phyloP scores from a whole-genome alignment of 2,888 invertebrate species.

The Esperia sulphurella region DNA sequence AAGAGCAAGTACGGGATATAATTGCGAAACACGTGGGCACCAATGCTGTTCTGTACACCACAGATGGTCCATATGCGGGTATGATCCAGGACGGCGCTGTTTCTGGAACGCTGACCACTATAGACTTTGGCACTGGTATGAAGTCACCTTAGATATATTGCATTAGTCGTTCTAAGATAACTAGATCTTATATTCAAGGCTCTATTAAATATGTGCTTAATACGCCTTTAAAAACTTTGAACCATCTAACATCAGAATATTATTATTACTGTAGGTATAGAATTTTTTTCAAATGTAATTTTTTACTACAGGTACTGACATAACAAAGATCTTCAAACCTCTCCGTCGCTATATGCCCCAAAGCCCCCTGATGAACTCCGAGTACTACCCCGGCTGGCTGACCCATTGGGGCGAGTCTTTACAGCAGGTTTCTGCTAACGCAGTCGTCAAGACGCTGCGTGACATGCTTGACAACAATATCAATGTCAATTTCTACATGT shows the following conservation, averaged over 20 bases:
- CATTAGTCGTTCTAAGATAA: no score
- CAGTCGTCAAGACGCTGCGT: constrained; percentile 74
- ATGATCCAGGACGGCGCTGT: constrained; percentile 84
- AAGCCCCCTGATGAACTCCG: constrained; percentile 94
- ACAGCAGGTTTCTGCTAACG: constrained; percentile 66
- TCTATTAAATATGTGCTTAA: no score
- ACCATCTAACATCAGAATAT: not conserved
- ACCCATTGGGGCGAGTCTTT: constrained; percentile 90
- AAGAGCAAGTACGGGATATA: constrained; percentile 82
- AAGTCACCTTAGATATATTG: no score
- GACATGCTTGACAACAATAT: constrained; percentile 77
- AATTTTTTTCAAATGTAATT: not conserved
- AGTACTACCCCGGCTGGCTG: constrained; percentile 96
- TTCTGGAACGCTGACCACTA: constrained; percentile 84
- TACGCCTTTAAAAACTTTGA: no score
- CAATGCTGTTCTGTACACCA: constrained; percentile 89
- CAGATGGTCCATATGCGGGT: constrained; percentile 81
- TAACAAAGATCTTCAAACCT: constrained; percentile 51
- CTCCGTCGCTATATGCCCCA: constrained; percentile 74
- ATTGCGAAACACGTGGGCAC: constrained; percentile 78
- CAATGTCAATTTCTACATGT: constrained; percentile 94
- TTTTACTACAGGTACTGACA: constrained; percentile 29
- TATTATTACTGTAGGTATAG: not conserved
- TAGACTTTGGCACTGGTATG: constrained; percentile 82
- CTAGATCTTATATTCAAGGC: not conserved